Evolutionary conservation across 2,888 invertebrate species (phyloP), one percentile per base, ranked within the genome.

Genomic region (Drosophila nr. medialis): DNA sequence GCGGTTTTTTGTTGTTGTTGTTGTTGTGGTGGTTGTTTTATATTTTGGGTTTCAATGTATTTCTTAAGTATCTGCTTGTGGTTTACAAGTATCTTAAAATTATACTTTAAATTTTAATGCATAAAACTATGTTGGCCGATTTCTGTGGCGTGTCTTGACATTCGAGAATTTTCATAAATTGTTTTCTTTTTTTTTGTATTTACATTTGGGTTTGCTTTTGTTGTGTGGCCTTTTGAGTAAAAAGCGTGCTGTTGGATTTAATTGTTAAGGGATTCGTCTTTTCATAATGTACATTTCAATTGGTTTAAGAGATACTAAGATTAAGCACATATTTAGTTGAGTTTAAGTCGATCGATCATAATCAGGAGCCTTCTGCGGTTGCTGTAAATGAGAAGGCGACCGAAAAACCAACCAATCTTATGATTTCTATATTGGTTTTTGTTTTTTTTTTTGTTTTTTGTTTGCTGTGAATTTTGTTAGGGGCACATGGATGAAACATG

Each of bases 351-450:
- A 88, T 88, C 83, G 82, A 82, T 86, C 83, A 86, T 83, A 80
- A 78, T 81, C 89, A 91, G 94, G 95, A 95, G 94, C 96, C 96
- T 96, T 96, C 96, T 95, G 96, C 96, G 95, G 95, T 94, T 96
- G 96, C 96, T 96, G 96, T 96, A 96, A 83, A 94, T 94, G 96
- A 96, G 96, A 96, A 96, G 96, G 96, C 95, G 95, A 95, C 96
- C 94, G 95, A 94, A 92, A 45, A 93, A 92, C 92, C 92, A 93
- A 93, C 93, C 92, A 92, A 92, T 90, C 88, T 77, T 62, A 72
- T 84, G 71, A 72, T 68, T 77, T 70, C 45, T 45, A 45, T 74
- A 71, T 64, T 62, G 66, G 36, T 61, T 64, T 49, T 64, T 40
- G 2, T 60, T 58, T 60, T 3, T 36, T 15, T 45, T 24, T n/a